These are phyloP conservation scores for Odontothrips loti DNA, from an alignment of 2,888 invertebrate species.

Conservation along the genomic window DNA sequence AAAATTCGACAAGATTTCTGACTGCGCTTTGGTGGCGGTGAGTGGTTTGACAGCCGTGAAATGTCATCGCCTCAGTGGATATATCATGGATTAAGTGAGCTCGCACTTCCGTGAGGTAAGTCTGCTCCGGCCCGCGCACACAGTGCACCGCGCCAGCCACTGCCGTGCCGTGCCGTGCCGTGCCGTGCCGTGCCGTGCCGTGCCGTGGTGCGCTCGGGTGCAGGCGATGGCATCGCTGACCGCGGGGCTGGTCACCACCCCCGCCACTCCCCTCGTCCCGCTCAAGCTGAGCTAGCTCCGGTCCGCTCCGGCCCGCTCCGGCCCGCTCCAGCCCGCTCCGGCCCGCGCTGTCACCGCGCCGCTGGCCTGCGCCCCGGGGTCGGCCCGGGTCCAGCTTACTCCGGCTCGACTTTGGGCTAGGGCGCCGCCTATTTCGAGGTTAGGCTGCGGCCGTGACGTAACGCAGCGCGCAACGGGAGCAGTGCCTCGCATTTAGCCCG, in stretches of 20 bases:
- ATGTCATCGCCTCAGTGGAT: neutral
- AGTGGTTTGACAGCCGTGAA: neutral
- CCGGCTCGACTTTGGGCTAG: neutral
- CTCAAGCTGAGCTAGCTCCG: neutral
- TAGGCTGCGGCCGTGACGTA: neutral
- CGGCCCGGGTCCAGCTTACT: neutral
- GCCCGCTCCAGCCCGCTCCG: neutral
- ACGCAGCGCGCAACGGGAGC: neutral
- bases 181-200: no score
- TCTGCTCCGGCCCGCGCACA: neutral
- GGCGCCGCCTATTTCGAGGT: neutral
- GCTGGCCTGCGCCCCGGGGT: no score
- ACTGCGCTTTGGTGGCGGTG: neutral
- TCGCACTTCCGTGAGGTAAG: neutral
- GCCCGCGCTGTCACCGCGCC: neutral
- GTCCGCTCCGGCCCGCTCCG: neutral
- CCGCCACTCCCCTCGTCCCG: neutral
- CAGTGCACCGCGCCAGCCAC: neutral
- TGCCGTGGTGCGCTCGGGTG: no score
- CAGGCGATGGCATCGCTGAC: no score
- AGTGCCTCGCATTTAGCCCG: slow-evolving; percentile 6
- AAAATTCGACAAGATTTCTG: neutral
- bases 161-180: no score
- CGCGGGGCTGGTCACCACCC: neutral
- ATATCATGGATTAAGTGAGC: neutral